phyloP scores from a whole-genome alignment of 1,140 invertebrate genomes.

The Ostrea edulis region DNA sequence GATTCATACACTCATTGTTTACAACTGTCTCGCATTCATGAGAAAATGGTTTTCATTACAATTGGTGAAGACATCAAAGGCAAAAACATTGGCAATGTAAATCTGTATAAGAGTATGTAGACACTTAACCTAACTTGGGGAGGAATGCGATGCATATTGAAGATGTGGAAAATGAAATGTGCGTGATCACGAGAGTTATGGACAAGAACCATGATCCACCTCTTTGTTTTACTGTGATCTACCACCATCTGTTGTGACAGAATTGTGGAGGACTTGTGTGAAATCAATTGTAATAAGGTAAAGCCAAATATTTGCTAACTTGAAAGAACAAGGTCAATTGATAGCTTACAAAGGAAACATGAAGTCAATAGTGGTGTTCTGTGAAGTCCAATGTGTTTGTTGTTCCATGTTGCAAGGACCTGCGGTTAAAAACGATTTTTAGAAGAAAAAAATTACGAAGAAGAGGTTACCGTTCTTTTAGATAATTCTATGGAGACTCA shows the following conservation, averaged over 20 bases:
- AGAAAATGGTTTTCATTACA: no score
- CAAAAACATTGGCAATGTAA: no score
- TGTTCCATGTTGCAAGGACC: neutral
- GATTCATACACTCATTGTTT: no score
- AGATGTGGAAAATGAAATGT: no score
- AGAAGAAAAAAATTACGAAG: neutral
- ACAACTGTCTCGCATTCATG: no score
- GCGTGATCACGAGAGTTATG: no score
- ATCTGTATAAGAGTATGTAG: no score
- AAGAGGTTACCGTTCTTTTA: neutral
- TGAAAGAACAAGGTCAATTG: constrained; percentile 32
- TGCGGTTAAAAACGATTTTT: neutral
- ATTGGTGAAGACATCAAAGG: no score
- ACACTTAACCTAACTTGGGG: no score
- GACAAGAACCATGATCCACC: neutral
- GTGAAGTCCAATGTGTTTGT: neutral
- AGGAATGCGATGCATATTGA: no score
- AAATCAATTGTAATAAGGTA: constrained; percentile 32
- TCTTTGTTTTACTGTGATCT: neutral
- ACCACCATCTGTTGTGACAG: constrained; percentile 33
- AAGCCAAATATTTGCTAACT: constrained; percentile 33
- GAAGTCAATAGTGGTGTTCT: constrained; percentile 17
- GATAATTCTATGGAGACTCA: neutral
- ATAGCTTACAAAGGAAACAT: constrained; percentile 22
- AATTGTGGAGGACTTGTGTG: constrained; percentile 23